Conservation (phyloP, 2,888 invertebrate species). For the Geophilus truncorum region DNA sequence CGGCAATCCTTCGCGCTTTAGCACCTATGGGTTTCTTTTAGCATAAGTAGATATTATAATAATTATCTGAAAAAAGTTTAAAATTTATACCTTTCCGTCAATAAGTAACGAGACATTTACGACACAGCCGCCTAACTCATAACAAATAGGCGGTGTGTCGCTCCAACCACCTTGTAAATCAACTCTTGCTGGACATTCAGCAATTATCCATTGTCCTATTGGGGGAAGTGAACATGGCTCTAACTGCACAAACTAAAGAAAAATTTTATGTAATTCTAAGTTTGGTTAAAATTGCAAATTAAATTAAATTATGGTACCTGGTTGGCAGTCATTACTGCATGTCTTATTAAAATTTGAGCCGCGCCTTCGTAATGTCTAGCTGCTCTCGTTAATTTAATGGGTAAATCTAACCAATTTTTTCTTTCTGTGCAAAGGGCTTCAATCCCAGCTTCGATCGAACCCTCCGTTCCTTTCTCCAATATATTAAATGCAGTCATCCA, state of each 20-base stretch:
- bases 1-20: slow-evolving; percentile 47
- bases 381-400: slow-evolving; percentile 51
- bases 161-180: slow-evolving; percentile 57
- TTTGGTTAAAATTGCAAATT: no score
- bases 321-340: slow-evolving; percentile 49
- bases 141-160: slow-evolving; percentile 57
- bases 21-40: slow-evolving; percentile 51
- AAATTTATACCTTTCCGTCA: slow-evolving; percentile 49
- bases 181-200: slow-evolving; percentile 51
- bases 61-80: no score
- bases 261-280: neutral
- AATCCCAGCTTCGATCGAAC: slow-evolving; percentile 45
- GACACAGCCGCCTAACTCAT: slow-evolving; percentile 53
- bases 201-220: slow-evolving; percentile 47
- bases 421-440: slow-evolving; percentile 43
- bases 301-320: slow-evolving; percentile 41
- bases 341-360: slow-evolving; percentile 51
- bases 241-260: slow-evolving; percentile 1
- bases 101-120: slow-evolving; percentile 52
- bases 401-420: slow-evolving; percentile 48
- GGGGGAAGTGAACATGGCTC: neutral
- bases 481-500: slow-evolving; percentile 49
- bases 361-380: slow-evolving; percentile 55
- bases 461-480: neutral
- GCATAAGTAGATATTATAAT: no score